phyloP scores from a whole-genome alignment of 2,113 vertebrate genomes.

The Chaetops frenatus region DNA sequence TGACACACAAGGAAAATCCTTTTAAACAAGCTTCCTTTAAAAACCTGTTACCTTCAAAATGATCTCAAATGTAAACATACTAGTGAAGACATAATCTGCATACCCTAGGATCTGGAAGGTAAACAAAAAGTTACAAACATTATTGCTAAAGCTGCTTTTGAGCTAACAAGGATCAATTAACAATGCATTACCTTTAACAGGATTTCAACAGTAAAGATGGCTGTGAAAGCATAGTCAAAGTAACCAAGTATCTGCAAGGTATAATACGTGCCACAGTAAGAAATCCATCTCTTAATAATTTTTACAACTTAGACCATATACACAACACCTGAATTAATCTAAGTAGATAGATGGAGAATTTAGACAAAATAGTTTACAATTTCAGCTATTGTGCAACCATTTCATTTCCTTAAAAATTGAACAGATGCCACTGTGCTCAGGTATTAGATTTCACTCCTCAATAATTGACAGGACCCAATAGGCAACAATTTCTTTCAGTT shows the following conservation, averaged over 20 bases:
- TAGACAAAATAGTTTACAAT: not conserved
- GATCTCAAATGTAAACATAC: slow-evolving; percentile 99
- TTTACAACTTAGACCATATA: slow-evolving; percentile 4
- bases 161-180: slow-evolving; percentile 61
- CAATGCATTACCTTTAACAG: slow-evolving; percentile 94
- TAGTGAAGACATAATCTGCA: slow-evolving; percentile 99
- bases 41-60: slow-evolving; percentile 95
- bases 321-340: not conserved
- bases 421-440: not conserved
- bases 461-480: not conserved
- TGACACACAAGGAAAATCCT: slow-evolving; percentile 86
- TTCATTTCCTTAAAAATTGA: not conserved
- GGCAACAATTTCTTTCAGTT: not conserved
- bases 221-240: slow-evolving; percentile 99
- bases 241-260: slow-evolving; percentile 99
- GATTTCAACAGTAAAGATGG: slow-evolving; percentile 99
- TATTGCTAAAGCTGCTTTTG: slow-evolving; percentile 77
- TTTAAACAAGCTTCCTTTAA: slow-evolving; percentile 76
- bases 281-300: not conserved
- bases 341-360: not conserved
- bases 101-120: slow-evolving; percentile 99
- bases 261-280: slow-evolving; percentile 72
- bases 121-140: slow-evolving; percentile 86
- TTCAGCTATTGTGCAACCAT: not conserved
- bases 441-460: not conserved